A percentile compares a stretch with the other conserved stretches of the same genome.
These are phyloP conservation scores for Zalophus californianus DNA, from an alignment of 2,797 vertebrate species.

Conservation along the genomic window DNA sequence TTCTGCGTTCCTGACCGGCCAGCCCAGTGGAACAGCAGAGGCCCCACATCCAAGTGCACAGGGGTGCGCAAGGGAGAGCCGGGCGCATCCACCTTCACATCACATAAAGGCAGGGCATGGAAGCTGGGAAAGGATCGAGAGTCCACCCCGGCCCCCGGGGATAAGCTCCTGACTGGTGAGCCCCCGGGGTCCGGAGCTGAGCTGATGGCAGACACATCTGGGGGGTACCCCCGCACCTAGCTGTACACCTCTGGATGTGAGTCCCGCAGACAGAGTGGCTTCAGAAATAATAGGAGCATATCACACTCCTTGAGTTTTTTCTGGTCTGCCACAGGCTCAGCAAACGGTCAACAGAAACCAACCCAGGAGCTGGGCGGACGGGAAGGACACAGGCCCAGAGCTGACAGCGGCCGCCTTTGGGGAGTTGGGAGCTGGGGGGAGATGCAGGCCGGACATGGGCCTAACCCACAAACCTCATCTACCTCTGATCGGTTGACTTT, in stretches of 20 bases:
- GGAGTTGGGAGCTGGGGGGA: background rate
- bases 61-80: background rate
- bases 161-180: background rate
- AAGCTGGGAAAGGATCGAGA: rapidly evolving
- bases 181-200: background rate
- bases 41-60: rapidly evolving
- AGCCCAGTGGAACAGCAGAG: background rate
- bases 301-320: rapidly evolving
- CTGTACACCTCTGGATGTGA: background rate
- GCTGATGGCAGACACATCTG: background rate
- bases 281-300: rapidly evolving
- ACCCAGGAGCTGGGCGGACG: rapidly evolving
- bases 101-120: background rate
- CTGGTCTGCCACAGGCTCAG: background rate
- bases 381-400: background rate
- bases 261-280: background rate
- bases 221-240: background rate
- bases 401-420: rapidly evolving
- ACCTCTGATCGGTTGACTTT: background rate
- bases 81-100: rapidly evolving
- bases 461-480: background rate
- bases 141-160: background rate
- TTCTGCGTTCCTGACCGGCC: conserved; percentile 14
- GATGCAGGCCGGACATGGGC: background rate
- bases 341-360: background rate